Evolutionary conservation across 2,797 vertebrate genomes (phyloP), one percentile per base, ranked within the genome.

Genomic region (Fistularia tabacaria): DNA sequence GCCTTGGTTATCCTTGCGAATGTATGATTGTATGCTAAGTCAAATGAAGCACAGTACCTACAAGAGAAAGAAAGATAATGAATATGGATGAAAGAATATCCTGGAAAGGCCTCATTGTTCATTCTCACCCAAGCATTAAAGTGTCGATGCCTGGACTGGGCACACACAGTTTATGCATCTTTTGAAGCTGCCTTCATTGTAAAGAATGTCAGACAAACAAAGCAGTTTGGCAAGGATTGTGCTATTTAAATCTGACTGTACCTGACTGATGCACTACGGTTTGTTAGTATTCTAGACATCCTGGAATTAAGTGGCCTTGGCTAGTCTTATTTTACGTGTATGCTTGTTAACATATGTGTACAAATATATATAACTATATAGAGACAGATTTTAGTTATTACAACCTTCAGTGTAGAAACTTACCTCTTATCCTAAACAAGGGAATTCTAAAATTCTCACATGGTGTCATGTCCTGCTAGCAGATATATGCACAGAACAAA

Each of bases 291-390:
- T 88, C 80, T 75, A 61, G 69, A 81, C 60, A 69, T 85, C 77
- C 84, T 86, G 78, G 74, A 88, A 79, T 64, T 57, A 76, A 85
- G 89, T 87, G 88, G 87, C 89, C 89, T 91, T 90, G 70, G 63
- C 71, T 69, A 62, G 73, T 73, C 42, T 65, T 70, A 38, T 66
- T 74, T 68, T 54, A 69, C 73, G 66, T 81, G 64, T 42, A 71
- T 70, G 38, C 68, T 60, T 74, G 61, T 60, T 25, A 50, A 57
- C 57, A 55, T 58, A 54, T 61, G 57, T 81, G 51, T 46, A 49
- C 62, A 54, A 71, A 59, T 57, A 43, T 9, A 6, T 55, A 9
- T 25, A 36, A 36, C 36, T 40, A 38, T 40, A 48, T 41, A 25
- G 8, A 47, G 15, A 36, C 9, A 36, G 46, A 47, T 25, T 25